Percentiles rank a stretch among this genome's conserved stretches.
Evolutionary conservation across 2,888 invertebrate species (phyloP).

Genomic region (Callinectes sapidus): DNA sequence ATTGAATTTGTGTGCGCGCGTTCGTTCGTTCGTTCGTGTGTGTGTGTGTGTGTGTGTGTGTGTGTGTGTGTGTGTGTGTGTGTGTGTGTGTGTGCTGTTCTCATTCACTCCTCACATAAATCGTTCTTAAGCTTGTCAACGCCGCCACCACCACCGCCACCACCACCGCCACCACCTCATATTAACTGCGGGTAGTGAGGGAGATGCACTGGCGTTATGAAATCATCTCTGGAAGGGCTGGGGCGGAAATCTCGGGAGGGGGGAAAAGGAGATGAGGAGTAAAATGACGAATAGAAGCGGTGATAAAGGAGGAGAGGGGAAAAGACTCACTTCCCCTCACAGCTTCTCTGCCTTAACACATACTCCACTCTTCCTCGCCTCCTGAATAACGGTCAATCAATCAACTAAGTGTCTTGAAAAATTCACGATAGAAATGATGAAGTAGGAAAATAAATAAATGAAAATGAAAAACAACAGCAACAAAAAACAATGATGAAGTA

Average conservation of each 20-base stretch:
- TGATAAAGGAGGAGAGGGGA: neutral
- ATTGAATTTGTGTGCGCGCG: neutral
- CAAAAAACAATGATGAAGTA: too few species aligned
- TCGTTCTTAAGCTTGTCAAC: neutral
- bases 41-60: constrained; percentile 1
- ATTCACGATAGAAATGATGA: neutral
- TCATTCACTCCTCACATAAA: neutral
- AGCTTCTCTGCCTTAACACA: neutral
- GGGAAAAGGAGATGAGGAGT: neutral
- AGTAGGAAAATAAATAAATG: neutral
- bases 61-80: constrained; percentile 30
- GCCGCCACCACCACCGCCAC: neutral
- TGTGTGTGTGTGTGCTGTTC: constrained; percentile 19
- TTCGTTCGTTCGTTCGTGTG: neutral
- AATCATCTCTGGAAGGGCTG: neutral
- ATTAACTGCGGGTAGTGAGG: neutral
- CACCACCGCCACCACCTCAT: neutral
- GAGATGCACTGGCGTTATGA: neutral
- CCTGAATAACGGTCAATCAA: neutral
- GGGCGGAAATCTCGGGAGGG: too few species aligned
- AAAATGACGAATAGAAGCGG: neutral
- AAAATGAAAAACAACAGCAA: neutral
- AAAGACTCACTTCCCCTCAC: neutral
- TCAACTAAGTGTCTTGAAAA: neutral
- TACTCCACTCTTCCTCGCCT: neutral